These are phyloP conservation scores for Archips crataeganus DNA, from an alignment of 2,888 invertebrate species.

Conservation along the genomic window DNA sequence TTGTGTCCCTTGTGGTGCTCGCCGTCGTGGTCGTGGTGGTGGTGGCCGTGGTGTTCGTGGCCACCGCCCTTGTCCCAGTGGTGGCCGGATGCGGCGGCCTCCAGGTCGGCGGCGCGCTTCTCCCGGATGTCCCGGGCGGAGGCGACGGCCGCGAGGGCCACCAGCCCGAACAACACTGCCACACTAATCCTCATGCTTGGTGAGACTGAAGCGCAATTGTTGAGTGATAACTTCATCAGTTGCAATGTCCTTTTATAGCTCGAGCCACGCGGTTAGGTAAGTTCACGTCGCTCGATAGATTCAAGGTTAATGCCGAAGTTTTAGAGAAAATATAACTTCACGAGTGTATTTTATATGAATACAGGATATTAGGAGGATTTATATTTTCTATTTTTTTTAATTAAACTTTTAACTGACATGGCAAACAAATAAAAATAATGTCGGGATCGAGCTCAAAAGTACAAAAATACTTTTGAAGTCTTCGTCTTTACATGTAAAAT, in stretches of 20 bases:
- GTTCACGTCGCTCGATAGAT: constrained; percentile 58
- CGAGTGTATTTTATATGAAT: background rate
- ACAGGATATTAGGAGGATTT: background rate
- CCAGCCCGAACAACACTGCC: constrained; percentile 71
- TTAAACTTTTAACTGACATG: too few species aligned
- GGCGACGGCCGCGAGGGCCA: constrained; percentile 79
- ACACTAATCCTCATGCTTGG: constrained; percentile 71
- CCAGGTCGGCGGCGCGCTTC: constrained; percentile 81
- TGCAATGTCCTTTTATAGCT: constrained; percentile 77
- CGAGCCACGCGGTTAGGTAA: constrained; percentile 67
- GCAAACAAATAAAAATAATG: too few species aligned
- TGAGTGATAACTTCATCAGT: constrained; percentile 72
- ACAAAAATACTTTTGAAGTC: too few species aligned
- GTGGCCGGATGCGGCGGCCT: constrained; percentile 76
- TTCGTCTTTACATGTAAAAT: too few species aligned
- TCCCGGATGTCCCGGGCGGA: constrained; percentile 81
- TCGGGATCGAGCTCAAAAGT: too few species aligned
- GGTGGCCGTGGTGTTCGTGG: constrained; percentile 87
- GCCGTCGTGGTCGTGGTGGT: constrained; percentile 87
- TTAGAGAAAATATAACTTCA: constrained; percentile 61
- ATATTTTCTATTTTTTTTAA: background rate
- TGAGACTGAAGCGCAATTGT: constrained; percentile 59
- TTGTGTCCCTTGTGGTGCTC: constrained; percentile 90
- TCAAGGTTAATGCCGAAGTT: constrained; percentile 67
- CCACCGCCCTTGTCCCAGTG: constrained; percentile 85